phyloP scores from a whole-genome alignment of 2,113 vertebrate genomes.

The Bambusicola thoracicus region DNA sequence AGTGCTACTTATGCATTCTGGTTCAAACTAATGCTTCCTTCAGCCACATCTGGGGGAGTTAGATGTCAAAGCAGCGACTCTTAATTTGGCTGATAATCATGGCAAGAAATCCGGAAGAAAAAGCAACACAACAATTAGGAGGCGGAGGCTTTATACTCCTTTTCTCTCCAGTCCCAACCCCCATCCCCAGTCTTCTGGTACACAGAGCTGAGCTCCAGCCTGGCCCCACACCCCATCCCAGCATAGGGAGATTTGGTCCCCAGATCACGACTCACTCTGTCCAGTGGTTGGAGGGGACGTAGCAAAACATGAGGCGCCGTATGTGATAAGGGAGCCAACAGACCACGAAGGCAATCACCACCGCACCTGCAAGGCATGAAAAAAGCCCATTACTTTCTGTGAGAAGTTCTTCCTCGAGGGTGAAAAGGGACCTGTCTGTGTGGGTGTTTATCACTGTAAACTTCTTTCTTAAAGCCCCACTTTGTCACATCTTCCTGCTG shows the following conservation, averaged over 20 bases:
- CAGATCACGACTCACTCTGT: constrained; percentile 82
- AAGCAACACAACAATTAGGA: background rate
- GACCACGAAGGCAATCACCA: constrained; percentile 95
- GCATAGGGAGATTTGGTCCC: fast-evolving
- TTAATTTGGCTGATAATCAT: background rate
- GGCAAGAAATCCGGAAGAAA: background rate
- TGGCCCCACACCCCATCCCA: background rate
- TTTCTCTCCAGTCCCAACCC: background rate
- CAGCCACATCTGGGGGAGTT: background rate
- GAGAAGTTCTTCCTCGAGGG: background rate
- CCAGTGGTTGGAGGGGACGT: constrained; percentile 85
- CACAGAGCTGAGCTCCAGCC: background rate
- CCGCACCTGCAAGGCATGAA: constrained; percentile 80
- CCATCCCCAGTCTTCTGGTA: background rate
- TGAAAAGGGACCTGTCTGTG: background rate
- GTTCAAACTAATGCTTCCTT: background rate
- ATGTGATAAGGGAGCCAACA: constrained; percentile 97
- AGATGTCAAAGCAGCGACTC: background rate
- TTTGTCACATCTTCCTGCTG: background rate
- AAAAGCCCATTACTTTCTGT: background rate
- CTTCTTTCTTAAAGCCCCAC: background rate
- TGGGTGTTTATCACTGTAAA: background rate
- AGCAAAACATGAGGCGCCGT: constrained; percentile 96
- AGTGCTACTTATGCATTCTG: background rate
- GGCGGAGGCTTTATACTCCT: background rate